Conservation (phyloP, 2,113 vertebrate species). For the Paramisgurnus dabryanus region DNA sequence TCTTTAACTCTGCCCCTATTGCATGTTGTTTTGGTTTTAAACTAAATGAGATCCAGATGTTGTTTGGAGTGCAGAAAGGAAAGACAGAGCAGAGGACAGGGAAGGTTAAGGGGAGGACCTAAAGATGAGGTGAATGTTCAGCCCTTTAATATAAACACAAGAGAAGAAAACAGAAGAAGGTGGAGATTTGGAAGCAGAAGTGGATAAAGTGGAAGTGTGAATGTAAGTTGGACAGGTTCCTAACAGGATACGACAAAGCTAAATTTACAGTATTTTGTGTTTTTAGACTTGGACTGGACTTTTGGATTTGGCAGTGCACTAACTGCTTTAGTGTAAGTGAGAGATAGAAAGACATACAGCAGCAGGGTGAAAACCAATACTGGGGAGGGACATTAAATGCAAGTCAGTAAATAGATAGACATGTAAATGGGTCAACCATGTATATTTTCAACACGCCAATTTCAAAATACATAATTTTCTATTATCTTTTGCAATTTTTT, state of each 20-base stretch:
- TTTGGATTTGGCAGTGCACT: constrained; percentile 69
- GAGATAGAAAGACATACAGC: constrained; percentile 4
- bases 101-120: constrained; percentile 41
- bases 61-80: constrained; percentile 71
- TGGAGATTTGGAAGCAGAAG: constrained; percentile 7
- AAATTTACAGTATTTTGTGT: constrained; percentile 36
- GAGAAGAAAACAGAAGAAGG: background rate
- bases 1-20: constrained; percentile 49
- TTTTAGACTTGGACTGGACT: constrained; percentile 45
- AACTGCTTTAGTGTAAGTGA: constrained; percentile 38
- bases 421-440: no score
- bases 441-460: no score
- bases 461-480: no score
- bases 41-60: constrained; percentile 79
- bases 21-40: constrained; percentile 73
- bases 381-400: no score
- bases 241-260: constrained; percentile 50
- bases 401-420: no score
- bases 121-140: constrained; percentile 20
- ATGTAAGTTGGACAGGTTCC: constrained; percentile 47
- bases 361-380: no score
- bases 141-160: constrained; percentile 36
- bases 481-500: no score
- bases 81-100: constrained; percentile 22
- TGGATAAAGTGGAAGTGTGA: background rate